Evolutionary conservation across 2,113 vertebrate genomes (phyloP).

Genomic region (Scomber japonicus): DNA sequence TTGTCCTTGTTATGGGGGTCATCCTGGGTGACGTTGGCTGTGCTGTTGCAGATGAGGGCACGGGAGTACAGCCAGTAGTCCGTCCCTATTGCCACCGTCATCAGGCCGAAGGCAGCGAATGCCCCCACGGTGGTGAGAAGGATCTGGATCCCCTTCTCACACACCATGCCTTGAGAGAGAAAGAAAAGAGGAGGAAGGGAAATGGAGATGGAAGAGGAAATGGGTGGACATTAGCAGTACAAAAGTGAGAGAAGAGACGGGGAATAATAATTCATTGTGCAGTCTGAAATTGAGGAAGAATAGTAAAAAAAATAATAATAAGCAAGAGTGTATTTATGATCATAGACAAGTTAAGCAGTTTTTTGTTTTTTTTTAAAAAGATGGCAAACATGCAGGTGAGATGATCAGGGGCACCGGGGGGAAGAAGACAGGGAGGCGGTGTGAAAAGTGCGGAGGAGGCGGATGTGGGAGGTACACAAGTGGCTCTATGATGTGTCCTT

Average conservation of each 20-base stretch:
- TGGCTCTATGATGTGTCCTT: conserved; percentile 75
- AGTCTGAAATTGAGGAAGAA: not conserved
- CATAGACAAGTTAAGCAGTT: conserved; percentile 23
- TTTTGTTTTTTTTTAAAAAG: conserved; percentile 15
- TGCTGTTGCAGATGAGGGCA: conserved; percentile 94
- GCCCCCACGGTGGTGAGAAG: conserved; percentile 94
- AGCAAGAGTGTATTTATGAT: not conserved
- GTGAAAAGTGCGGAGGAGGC: conserved; percentile 38
- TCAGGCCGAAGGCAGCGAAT: conserved; percentile 95
- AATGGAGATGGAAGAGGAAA: conserved; percentile 16
- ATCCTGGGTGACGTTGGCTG: conserved; percentile 87
- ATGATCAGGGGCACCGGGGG: conserved; percentile 32
- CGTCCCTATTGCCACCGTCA: conserved; percentile 96
- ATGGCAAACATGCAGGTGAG: conserved; percentile 30
- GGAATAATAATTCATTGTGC: not conserved
- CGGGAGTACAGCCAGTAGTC: conserved; percentile 97
- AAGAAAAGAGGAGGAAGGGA: conserved; percentile 49
- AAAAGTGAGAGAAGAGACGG: not conserved
- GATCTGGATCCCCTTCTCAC: conserved; percentile 95
- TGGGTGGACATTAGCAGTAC: not conserved
- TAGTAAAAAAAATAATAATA: not conserved
- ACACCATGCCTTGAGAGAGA: conserved; percentile 88
- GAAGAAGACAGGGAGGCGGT: conserved; percentile 25
- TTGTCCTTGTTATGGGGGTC: conserved; percentile 90
- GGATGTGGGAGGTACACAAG: conserved; percentile 61